phyloP scores from a whole-genome alignment of 2,113 vertebrate genomes.

The Barnardius zonarius region DNA sequence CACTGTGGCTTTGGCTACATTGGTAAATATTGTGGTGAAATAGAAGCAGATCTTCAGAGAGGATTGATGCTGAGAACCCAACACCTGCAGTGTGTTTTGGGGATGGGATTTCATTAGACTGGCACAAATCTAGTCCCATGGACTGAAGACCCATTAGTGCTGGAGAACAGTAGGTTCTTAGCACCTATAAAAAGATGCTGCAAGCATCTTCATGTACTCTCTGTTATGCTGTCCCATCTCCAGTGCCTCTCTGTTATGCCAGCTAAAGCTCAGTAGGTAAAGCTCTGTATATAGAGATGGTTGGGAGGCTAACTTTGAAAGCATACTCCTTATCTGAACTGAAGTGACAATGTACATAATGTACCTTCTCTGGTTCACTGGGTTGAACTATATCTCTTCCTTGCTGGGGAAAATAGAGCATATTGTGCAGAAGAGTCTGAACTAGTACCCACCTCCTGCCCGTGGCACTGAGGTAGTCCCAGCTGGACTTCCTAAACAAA shows the following conservation, averaged over 20 bases:
- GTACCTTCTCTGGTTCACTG: background rate
- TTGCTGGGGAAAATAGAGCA: background rate
- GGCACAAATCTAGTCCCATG: background rate
- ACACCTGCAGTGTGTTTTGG: background rate
- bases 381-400: background rate
- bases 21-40: background rate
- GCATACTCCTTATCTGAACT: accelerated
- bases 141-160: background rate
- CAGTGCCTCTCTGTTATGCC: background rate
- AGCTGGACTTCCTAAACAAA: background rate
- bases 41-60: background rate
- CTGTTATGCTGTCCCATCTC: background rate
- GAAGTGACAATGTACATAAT: background rate
- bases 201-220: background rate
- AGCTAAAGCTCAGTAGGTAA: background rate
- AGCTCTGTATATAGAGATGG: background rate
- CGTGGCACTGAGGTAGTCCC: background rate
- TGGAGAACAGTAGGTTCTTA: background rate
- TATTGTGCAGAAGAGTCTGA: background rate
- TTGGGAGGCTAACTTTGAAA: background rate
- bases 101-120: background rate
- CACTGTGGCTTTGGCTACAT: background rate
- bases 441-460: background rate
- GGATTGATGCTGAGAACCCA: background rate
- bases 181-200: background rate